Conservation (phyloP, 2,113 vertebrate genomes). For the Paralichthys olivaceus region DNA sequence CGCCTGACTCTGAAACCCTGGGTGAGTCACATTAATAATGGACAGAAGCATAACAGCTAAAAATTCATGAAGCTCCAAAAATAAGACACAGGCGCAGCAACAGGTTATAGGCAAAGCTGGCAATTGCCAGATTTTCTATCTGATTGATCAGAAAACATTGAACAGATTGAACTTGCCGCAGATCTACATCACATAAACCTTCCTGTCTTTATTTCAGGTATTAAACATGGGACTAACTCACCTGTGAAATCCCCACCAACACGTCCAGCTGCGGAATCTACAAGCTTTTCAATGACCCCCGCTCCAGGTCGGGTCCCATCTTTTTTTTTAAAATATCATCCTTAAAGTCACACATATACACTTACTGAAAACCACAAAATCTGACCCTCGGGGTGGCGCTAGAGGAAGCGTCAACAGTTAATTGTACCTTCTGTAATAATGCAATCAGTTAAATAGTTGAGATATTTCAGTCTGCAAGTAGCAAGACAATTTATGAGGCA, state of each 20-base stretch:
- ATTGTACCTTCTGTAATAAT: too few species aligned
- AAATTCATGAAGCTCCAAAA: not conserved
- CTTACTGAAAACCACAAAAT: too few species aligned
- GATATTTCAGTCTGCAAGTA: too few species aligned
- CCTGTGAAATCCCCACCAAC: conserved; percentile 63
- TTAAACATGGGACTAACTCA: conserved; percentile 33
- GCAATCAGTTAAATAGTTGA: too few species aligned
- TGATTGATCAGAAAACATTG: not conserved
- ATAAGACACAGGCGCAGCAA: not conserved
- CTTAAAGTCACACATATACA: conserved; percentile 11
- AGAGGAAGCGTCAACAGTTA: too few species aligned
- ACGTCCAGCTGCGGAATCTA: conserved; percentile 58
- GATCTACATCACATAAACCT: conserved; percentile 30
- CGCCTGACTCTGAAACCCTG: conserved; percentile 6
- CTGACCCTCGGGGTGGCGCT: too few species aligned
- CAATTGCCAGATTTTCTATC: too few species aligned
- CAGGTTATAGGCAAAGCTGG: too few species aligned
- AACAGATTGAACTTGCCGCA: conserved; percentile 19
- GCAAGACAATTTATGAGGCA: too few species aligned
- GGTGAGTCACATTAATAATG: conserved; percentile 52
- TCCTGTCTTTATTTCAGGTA: conserved; percentile 47
- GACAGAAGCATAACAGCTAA: not conserved
- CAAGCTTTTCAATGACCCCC: conserved; percentile 21
- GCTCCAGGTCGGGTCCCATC: conserved; percentile 51
- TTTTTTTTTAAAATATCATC: conserved; percentile 18